These are phyloP conservation scores for Trochalopteron elliotii DNA, from an alignment of 2,113 vertebrate species.

Conservation along the genomic window DNA sequence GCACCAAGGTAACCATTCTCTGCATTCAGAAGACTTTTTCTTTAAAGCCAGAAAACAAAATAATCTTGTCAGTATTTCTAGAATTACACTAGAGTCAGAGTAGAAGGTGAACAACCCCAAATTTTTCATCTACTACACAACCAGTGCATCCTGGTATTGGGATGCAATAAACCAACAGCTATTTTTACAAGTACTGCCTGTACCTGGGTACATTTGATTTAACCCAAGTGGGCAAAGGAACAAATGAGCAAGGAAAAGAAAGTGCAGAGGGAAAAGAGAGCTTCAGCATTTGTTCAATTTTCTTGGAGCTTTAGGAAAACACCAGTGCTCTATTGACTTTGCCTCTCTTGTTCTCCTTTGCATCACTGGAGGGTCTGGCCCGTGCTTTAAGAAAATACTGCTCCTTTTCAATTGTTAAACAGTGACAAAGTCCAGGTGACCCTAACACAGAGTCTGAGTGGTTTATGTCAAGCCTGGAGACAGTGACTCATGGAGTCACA, in stretches of 20 bases:
- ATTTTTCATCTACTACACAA: neutral
- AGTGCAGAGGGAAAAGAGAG: neutral
- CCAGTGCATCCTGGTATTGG: neutral
- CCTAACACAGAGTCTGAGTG: conserved; percentile 1
- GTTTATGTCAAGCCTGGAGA: conserved; percentile 65
- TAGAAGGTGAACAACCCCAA: neutral
- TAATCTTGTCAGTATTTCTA: neutral
- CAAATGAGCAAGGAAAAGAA: neutral
- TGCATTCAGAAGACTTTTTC: neutral
- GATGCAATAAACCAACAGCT: neutral
- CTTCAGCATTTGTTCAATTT: neutral
- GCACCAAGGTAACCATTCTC: neutral
- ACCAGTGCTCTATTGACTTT: neutral
- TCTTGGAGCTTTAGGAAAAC: neutral
- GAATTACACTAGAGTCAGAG: neutral
- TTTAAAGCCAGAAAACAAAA: neutral
- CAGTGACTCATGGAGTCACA: conserved; percentile 54
- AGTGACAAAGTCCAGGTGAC: conserved; percentile 67
- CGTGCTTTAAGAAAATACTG: conserved; percentile 25
- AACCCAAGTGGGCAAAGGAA: neutral
- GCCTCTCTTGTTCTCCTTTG: neutral
- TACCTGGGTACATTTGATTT: neutral
- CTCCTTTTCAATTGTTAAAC: conserved; percentile 49
- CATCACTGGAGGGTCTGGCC: neutral
- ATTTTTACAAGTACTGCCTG: neutral